Evolutionary conservation across 2,113 vertebrate species (phyloP).

Genomic region (Vombatus ursinus): DNA sequence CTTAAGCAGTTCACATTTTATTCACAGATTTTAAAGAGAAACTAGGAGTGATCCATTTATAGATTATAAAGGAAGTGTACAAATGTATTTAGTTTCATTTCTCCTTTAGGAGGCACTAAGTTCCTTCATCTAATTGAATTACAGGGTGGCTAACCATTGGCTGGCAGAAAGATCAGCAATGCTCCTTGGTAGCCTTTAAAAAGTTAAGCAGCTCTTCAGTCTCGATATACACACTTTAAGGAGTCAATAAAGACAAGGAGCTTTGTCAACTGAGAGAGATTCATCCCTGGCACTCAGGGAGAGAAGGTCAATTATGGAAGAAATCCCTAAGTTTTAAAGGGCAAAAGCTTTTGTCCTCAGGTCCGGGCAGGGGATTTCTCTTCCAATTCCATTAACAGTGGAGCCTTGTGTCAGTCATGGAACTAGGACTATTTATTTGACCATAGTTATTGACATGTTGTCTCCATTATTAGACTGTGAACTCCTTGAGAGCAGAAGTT

Average conservation of each 20-base stretch:
- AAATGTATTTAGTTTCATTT: neutral
- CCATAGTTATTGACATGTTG: neutral
- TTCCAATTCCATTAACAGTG: neutral
- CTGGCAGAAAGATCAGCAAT: neutral
- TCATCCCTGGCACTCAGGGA: neutral
- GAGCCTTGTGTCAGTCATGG: neutral
- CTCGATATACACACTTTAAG: neutral
- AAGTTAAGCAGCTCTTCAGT: neutral
- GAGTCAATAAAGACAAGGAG: neutral
- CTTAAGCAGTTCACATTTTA: neutral
- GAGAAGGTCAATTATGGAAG: neutral
- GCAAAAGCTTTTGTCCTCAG: neutral
- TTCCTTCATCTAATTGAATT: neutral
- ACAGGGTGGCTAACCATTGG: neutral
- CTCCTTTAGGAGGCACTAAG: neutral
- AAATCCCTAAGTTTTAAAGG: neutral
- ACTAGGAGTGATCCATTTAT: neutral
- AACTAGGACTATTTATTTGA: neutral
- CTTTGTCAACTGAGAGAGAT: neutral
- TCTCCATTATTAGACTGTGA: neutral
- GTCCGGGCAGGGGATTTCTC: neutral
- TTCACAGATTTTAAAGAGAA: neutral
- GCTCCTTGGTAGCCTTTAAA: neutral
- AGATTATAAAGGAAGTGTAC: neutral
- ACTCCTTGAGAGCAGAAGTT: neutral